Percentiles rank a stretch among this genome's conserved stretches.
phyloP scores from a whole-genome alignment of 1,140 invertebrate genomes.

The Trissolcus basalis region DNA sequence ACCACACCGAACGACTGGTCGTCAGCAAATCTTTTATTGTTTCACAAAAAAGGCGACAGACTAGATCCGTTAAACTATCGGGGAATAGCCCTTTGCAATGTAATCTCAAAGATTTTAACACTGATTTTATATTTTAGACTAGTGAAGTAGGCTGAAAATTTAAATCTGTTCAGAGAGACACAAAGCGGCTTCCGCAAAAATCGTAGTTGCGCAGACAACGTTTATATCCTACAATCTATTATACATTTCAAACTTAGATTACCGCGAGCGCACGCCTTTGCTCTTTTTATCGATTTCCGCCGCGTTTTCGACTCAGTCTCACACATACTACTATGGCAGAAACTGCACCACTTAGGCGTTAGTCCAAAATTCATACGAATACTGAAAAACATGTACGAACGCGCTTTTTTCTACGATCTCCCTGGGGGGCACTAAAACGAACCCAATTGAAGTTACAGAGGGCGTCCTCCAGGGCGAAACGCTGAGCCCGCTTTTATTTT shows the following conservation, averaged over 20 bases:
- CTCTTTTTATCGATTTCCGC: conserved; percentile 32
- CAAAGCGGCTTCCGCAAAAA: no score
- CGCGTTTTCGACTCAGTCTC: conserved; percentile 34
- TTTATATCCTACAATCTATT: conserved; percentile 9
- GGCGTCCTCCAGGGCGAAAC: conserved; percentile 56
- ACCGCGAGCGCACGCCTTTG: no score
- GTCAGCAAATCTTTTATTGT: no score
- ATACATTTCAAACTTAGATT: no score
- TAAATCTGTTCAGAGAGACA: no score
- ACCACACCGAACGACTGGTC: no score
- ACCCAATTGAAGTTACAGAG: conserved; percentile 23
- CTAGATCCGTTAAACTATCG: no score
- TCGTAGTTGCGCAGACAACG: background rate
- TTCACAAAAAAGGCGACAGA: no score
- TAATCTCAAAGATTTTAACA: no score
- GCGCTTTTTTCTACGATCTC: conserved; percentile 32
- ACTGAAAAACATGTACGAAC: conserved; percentile 44
- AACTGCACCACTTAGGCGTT: conserved; percentile 44
- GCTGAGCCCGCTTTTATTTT: conserved; percentile 46
- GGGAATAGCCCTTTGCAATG: no score
- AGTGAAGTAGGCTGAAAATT: no score
- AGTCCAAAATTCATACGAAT: conserved; percentile 50
- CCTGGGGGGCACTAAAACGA: conserved; percentile 2
- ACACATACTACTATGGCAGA: conserved; percentile 52
- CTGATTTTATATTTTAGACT: no score